Percentiles rank a stretch among this genome's conserved stretches.
These are phyloP conservation scores for Lymantria dispar DNA, from an alignment of 2,888 invertebrate species.

Conservation along the genomic window DNA sequence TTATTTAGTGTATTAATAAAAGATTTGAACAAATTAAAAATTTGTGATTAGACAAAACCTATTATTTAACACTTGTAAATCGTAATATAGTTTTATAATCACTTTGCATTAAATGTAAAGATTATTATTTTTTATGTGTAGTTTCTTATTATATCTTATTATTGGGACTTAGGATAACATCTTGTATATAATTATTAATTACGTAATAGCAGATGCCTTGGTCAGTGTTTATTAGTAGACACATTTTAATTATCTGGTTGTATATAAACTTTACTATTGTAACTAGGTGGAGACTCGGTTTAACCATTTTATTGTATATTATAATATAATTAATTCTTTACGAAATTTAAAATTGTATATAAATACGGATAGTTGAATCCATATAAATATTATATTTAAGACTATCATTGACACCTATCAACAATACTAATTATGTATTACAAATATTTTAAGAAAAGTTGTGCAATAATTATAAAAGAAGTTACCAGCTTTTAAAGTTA, in stretches of 20 bases:
- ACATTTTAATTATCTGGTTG: background rate
- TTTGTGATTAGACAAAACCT: slow-evolving; percentile 7
- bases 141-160: slow-evolving; percentile 2
- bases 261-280: background rate
- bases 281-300: background rate
- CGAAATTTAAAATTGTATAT: no score
- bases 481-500: no score
- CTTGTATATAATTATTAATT: slow-evolving; percentile 12
- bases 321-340: no score
- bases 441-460: no score
- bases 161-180: slow-evolving; percentile 1
- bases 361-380: no score
- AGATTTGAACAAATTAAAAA: slow-evolving; percentile 1
- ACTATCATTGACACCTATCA: no score
- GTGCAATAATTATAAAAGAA: no score
- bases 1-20: background rate
- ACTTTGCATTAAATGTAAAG: slow-evolving; percentile 13
- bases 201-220: background rate
- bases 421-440: no score
- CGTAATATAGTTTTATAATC: slow-evolving; percentile 4
- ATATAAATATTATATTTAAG: no score
- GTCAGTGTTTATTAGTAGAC: background rate
- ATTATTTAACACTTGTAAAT: slow-evolving; percentile 12
- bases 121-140: slow-evolving; percentile 3
- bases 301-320: no score